phyloP scores from a whole-genome alignment of 1,140 invertebrate genomes.

The Dufourea novaeangliae region DNA sequence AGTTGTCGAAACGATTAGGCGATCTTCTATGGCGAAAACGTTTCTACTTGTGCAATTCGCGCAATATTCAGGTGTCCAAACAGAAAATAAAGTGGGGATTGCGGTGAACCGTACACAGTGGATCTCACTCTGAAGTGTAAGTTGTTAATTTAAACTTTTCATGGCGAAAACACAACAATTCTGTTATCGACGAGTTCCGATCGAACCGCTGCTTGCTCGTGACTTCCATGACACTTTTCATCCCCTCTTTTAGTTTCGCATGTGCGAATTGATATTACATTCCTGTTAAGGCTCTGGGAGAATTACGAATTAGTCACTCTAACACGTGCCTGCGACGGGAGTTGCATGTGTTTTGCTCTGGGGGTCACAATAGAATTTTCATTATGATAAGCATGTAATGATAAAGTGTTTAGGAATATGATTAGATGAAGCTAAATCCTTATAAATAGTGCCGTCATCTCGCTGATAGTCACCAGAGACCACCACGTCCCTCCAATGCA shows the following conservation, averaged over 20 bases:
- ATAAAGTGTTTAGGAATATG: no score
- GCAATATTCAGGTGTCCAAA: constrained; percentile 24
- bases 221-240: constrained; percentile 31
- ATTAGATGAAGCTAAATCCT: no score
- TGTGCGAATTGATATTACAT: not conserved
- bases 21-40: constrained; percentile 5
- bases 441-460: no score
- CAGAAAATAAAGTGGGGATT: constrained; percentile 13
- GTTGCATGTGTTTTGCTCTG: no score
- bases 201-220: constrained; percentile 10
- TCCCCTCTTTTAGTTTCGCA: not conserved
- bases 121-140: constrained; percentile 16
- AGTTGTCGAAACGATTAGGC: constrained; percentile 6
- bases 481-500: no score
- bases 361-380: no score
- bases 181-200: constrained; percentile 18
- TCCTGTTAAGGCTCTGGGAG: no score
- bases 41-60: constrained; percentile 32
- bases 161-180: constrained; percentile 42
- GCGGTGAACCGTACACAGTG: not conserved
- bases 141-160: constrained; percentile 52
- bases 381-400: no score
- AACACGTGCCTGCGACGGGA: no score
- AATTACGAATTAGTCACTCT: not conserved
- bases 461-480: no score